phyloP scores from a whole-genome alignment of 2,113 vertebrate species.

The Tor tambroides region DNA sequence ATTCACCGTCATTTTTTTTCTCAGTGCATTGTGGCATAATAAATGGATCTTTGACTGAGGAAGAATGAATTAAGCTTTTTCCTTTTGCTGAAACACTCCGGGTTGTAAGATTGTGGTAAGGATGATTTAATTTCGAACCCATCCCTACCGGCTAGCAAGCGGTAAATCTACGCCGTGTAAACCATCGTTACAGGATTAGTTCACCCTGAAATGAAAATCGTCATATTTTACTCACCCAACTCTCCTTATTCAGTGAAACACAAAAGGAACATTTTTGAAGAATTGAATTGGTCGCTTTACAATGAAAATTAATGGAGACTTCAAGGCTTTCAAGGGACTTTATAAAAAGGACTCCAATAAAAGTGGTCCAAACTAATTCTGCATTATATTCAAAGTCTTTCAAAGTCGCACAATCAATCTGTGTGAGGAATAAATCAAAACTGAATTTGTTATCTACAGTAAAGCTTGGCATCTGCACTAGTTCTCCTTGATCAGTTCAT shows the following conservation, averaged over 20 bases:
- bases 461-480: neutral
- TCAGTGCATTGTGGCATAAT: slow-evolving; percentile 20
- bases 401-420: neutral
- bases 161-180: neutral
- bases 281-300: neutral
- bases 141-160: neutral
- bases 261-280: neutral
- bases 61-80: neutral
- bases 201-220: neutral
- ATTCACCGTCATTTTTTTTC: neutral
- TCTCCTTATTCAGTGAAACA: neutral
- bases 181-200: neutral
- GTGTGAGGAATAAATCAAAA: neutral
- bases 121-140: neutral
- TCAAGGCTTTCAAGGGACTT: neutral
- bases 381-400: neutral
- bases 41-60: slow-evolving; percentile 36
- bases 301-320: neutral
- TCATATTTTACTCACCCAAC: neutral
- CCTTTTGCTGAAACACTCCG: neutral
- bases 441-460: neutral
- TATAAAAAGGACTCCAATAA: neutral
- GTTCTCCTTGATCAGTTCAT: neutral
- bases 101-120: neutral
- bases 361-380: neutral